phyloP scores from a whole-genome alignment of 2,797 vertebrate species.

The Chelon labrosus region DNA sequence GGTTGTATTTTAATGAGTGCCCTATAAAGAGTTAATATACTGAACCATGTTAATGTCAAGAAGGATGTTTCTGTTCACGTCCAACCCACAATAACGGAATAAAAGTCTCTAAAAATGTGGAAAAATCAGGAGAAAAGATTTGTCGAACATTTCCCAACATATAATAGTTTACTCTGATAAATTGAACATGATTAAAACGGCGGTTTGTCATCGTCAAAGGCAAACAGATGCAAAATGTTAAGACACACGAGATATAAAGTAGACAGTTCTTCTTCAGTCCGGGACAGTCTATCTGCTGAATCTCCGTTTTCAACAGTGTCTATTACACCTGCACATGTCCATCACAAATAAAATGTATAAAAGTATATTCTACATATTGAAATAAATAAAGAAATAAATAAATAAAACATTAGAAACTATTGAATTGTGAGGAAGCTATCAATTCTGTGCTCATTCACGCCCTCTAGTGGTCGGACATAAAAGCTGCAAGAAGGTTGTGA shows the following conservation, averaged over 20 bases:
- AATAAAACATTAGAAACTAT: constrained; percentile 21
- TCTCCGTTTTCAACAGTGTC: constrained; percentile 1
- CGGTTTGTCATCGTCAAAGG: constrained; percentile 51
- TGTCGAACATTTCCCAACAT: constrained; percentile 17
- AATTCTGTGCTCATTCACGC: constrained; percentile 5
- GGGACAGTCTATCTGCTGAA: constrained; percentile 10
- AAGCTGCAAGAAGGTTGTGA: background rate
- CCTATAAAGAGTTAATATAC: no score
- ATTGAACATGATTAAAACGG: constrained; percentile 32
- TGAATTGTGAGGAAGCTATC: background rate
- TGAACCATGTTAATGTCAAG: no score
- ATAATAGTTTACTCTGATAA: constrained; percentile 45
- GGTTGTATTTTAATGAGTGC: no score
- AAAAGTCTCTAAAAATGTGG: constrained; percentile 1
- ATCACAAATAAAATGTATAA: constrained; percentile 42
- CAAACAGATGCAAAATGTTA: constrained; percentile 59
- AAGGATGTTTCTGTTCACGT: background rate
- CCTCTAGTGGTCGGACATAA: background rate
- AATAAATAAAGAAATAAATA: background rate
- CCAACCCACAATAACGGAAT: background rate
- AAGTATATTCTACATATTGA: constrained; percentile 27
- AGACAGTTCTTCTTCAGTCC: constrained; percentile 29
- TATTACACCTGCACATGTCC: constrained; percentile 18
- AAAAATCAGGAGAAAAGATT: background rate
- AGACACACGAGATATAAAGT: constrained; percentile 57